Evolutionary conservation across 2,888 invertebrate genomes (phyloP), one percentile per base, ranked within the genome.

Genomic region (Tryphoninae sp.): DNA sequence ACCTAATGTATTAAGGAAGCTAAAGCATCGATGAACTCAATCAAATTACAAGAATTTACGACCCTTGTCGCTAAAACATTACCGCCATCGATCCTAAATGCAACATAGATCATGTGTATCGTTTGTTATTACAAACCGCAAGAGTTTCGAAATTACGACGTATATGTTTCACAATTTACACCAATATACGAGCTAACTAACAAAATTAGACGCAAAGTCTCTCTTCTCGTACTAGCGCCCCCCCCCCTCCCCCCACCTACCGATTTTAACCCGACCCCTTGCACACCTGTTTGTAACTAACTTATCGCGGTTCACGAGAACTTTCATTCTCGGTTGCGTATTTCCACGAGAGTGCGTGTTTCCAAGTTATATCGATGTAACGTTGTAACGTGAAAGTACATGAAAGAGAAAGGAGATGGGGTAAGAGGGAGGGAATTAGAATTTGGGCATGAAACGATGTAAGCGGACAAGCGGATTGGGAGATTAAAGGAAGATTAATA

Each of bases 161-260:
- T 65, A 64, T 53, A 59, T 13, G 59, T 76, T 53, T 74, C 26
- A 68, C 73, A 42, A 69, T 22, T 8, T 55, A 74, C 69, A 23
- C 22, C 19, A 19, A 19, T 19, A 19, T 75, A 6, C 40, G 19
- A 58, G 42, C 11, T 1, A 19, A 53, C 13, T 69, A 49, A 45
- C 49, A 16, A 51, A 33, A 80, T 75, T 76, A 49, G 78, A 72
- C 11, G 42, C 42, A 65, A 71, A 72, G 68, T 22, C 8, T 23
- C 59, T 59, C 59, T 22, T 40, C 67, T 55, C 22, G 2, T 6
- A 51, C 51, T 33, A 4, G n/a, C 9, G 2, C 16, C n/a, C 51
- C 4, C 51, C 16, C 2, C 16, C 51, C 16, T 4, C 4, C 26
- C 26, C 4, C 26, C 6, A 3, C 33, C 33, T 2, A 26, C 33